Evolutionary conservation across 2,888 invertebrate species (phyloP).

Genomic region (Nezara viridula): DNA sequence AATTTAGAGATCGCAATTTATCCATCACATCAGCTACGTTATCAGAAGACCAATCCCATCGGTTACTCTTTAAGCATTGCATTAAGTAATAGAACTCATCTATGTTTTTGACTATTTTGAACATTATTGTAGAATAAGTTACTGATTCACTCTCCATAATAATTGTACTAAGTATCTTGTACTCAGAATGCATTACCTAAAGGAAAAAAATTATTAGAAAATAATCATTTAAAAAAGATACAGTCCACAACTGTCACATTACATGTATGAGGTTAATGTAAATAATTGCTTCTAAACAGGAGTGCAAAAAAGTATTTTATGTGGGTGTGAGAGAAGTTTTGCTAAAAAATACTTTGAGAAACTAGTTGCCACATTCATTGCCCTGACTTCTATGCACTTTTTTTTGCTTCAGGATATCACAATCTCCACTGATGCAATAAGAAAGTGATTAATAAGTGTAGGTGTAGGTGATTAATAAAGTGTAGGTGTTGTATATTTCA

Average conservation of each 20-base stretch:
- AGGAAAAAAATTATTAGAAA: neutral
- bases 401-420: neutral
- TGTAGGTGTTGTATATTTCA: no score
- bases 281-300: neutral
- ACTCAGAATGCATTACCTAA: slow-evolving; percentile 63
- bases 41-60: slow-evolving; percentile 60
- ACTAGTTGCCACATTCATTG: no score
- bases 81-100: slow-evolving; percentile 63
- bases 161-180: slow-evolving; percentile 62
- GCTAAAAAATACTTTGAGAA: no score
- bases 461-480: no score
- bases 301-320: no score
- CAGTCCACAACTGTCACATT: neutral
- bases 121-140: slow-evolving; percentile 61
- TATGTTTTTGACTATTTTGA: slow-evolving; percentile 60
- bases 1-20: slow-evolving; percentile 61
- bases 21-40: slow-evolving; percentile 62
- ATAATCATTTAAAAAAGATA: neutral
- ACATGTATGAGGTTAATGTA: neutral
- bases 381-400: no score
- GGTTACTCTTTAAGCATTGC: slow-evolving; percentile 31
- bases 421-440: neutral
- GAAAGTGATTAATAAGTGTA: no score
- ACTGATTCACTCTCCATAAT: slow-evolving; percentile 60
- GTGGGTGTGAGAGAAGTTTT: no score